phyloP scores from a whole-genome alignment of 2,888 invertebrate genomes.

The Pogonocherus hispidulus region DNA sequence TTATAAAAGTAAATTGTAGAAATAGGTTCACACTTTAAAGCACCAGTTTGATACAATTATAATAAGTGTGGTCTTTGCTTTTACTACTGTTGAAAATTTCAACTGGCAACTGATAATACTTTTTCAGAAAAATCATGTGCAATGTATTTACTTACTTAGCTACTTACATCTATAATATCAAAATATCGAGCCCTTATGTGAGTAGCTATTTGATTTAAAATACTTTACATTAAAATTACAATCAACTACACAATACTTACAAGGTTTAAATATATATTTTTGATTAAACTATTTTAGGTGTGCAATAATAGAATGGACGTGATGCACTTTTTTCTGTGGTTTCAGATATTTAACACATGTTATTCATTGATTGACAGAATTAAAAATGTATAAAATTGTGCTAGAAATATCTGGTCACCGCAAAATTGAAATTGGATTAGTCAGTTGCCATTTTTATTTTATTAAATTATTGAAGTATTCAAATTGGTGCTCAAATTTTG shows the following conservation, averaged over 20 bases:
- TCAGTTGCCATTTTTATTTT: not conserved
- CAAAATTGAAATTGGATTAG: too few relatives aligned
- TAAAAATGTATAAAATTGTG: not conserved
- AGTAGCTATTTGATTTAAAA: not conserved
- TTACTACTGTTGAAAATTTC: not conserved
- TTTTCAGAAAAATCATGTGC: too few relatives aligned
- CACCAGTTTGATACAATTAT: not conserved
- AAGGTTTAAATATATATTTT: not conserved
- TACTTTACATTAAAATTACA: too few relatives aligned
- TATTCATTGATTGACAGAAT: not conserved
- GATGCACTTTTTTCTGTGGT: not conserved
- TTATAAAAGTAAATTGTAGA: not conserved
- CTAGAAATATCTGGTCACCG: not conserved
- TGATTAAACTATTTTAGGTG: not conserved
- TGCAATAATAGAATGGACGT: too few relatives aligned
- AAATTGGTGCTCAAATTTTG: not conserved
- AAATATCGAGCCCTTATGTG: not conserved
- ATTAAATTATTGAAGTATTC: not conserved
- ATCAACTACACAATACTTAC: too few relatives aligned
- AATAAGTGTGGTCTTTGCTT: not conserved
- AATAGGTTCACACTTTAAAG: not conserved
- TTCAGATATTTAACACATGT: not conserved
- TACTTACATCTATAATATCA: not conserved
- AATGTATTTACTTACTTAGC: not conserved
- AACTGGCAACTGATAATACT: too few relatives aligned